These are phyloP conservation scores for Folsomia manolachei DNA, from an alignment of 2,888 invertebrate species.

Conservation along the genomic window DNA sequence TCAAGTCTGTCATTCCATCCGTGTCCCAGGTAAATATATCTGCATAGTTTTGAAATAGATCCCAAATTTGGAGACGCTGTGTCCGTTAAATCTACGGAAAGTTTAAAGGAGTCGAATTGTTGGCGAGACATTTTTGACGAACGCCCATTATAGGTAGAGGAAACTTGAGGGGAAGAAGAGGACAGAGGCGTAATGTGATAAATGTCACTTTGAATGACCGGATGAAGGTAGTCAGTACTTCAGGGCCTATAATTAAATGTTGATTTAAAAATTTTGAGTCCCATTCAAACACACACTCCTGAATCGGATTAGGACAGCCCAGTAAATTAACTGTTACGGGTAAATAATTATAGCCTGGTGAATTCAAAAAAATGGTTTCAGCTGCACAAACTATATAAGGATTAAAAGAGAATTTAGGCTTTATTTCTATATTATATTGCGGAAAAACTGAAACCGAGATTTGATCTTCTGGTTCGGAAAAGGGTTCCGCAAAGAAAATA, in stretches of 20 bases:
- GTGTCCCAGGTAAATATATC: neutral
- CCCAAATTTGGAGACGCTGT: neutral
- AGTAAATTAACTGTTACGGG: neutral
- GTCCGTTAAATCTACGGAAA: neutral
- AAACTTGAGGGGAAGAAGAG: neutral
- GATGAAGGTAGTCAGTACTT: neutral
- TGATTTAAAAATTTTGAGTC: neutral
- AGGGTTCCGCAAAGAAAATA: neutral
- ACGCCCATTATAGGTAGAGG: neutral
- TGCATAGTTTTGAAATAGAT: neutral
- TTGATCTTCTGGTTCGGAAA: neutral
- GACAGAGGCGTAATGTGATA: neutral
- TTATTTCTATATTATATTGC: neutral
- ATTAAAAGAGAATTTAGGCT: neutral
- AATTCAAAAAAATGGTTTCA: neutral
- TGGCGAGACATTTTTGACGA: neutral
- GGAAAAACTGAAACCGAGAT: neutral
- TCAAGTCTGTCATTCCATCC: neutral
- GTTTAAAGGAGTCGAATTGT: neutral
- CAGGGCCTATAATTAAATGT: neutral
- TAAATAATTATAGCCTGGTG: neutral
- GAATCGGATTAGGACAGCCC: neutral
- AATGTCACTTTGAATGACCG: neutral
- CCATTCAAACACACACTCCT: neutral
- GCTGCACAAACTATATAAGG: neutral